A percentile compares a stretch with the other conserved stretches of the same genome.
These are phyloP conservation scores for Vanessa tameamea DNA, from an alignment of 1,140 invertebrate species.

Conservation along the genomic window DNA sequence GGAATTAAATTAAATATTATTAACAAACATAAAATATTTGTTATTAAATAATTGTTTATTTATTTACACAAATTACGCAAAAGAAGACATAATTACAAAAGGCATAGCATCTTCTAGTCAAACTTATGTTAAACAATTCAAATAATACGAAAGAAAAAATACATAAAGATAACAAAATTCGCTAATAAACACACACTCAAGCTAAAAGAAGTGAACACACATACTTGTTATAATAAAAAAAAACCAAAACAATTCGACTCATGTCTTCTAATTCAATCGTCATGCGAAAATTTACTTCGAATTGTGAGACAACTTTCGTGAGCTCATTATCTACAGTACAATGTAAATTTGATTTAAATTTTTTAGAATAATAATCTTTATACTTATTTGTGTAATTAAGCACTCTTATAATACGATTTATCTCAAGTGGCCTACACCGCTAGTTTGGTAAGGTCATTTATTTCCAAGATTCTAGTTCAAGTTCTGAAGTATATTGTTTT, in stretches of 20 bases:
- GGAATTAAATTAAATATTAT: conserved; percentile 46
- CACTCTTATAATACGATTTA: background rate
- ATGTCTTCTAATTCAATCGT: conserved; percentile 38
- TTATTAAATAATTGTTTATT: too few species aligned
- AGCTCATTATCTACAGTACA: conserved; percentile 9
- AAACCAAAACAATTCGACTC: too few species aligned
- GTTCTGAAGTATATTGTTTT: conserved; percentile 26
- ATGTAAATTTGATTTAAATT: background rate
- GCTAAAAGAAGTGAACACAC: too few species aligned
- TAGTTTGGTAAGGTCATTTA: conserved; percentile 15
- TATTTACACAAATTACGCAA: too few species aligned
- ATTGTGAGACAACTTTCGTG: conserved; percentile 44
- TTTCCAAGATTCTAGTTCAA: conserved; percentile 34
- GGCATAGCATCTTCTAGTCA: too few species aligned
- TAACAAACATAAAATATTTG: background rate
- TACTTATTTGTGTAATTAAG: background rate
- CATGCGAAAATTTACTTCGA: conserved; percentile 50
- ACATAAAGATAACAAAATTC: too few species aligned
- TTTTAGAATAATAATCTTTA: conserved; percentile 9
- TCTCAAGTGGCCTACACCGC: background rate
- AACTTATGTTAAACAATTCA: too few species aligned
- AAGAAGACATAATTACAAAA: too few species aligned
- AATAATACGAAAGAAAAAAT: too few species aligned
- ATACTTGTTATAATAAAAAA: too few species aligned
- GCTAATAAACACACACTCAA: too few species aligned